phyloP scores from a whole-genome alignment of 2,888 invertebrate genomes.

The Eurytoma californica region DNA sequence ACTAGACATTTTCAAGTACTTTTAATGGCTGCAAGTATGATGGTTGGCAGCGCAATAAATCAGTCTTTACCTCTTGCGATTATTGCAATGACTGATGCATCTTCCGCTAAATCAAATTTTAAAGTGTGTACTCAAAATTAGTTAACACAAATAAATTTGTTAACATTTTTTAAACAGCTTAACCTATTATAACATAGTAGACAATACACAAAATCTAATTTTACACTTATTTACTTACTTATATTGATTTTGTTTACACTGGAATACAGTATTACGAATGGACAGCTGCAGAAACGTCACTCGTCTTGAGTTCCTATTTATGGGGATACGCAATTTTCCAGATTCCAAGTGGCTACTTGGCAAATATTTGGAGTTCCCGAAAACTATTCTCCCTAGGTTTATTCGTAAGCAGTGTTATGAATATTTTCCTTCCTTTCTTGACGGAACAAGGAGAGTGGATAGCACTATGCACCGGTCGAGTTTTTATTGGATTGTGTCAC shows the following conservation, averaged over 20 bases:
- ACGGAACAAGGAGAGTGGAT: conserved; percentile 78
- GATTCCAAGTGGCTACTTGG: conserved; percentile 81
- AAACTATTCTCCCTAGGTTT: conserved; percentile 66
- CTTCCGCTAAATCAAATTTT: neutral
- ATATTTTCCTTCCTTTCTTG: conserved; percentile 75
- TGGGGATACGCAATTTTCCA: conserved; percentile 87
- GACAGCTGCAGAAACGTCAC: conserved; percentile 77
- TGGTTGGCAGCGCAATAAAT: conserved; percentile 76
- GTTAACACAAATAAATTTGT: too few relatives aligned
- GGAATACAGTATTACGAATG: conserved; percentile 78
- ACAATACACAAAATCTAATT: too few relatives aligned
- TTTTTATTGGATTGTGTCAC: conserved; percentile 85
- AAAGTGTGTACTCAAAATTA: conserved; percentile 21
- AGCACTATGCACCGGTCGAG: conserved; percentile 81
- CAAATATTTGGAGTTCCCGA: conserved; percentile 77
- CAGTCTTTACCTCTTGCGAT: conserved; percentile 78
- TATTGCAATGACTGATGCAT: conserved; percentile 75
- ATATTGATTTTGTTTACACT: too few relatives aligned
- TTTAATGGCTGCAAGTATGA: conserved; percentile 76
- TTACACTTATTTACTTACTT: too few relatives aligned
- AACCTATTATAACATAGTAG: too few relatives aligned
- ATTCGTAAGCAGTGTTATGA: conserved; percentile 73
- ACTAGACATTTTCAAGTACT: conserved; percentile 77
- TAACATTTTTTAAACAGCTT: too few relatives aligned
- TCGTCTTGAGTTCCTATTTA: conserved; percentile 82